A percentile compares a stretch with the other conserved stretches of the same genome.
Conservation (phyloP, 2,113 vertebrate species). For the Gymnobelideus leadbeateri region DNA sequence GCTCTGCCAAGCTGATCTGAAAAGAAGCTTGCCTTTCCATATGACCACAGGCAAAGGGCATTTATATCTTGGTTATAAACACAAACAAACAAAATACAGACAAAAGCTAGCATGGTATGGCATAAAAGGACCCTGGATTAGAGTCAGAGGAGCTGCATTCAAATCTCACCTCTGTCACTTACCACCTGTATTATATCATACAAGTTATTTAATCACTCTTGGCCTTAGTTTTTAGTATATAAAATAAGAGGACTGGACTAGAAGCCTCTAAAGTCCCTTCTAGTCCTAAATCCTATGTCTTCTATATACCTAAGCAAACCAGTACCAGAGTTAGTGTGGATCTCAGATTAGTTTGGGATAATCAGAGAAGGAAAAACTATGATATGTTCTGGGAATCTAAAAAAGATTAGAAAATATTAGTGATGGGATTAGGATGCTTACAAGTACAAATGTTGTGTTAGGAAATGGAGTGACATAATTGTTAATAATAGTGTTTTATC, state of each 20-base stretch:
- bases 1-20: neutral
- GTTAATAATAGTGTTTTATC: neutral
- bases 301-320: neutral
- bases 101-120: neutral
- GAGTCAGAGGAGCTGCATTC: neutral
- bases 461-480: constrained; percentile 23
- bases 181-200: neutral
- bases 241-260: neutral
- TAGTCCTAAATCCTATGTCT: neutral
- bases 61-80: constrained; percentile 28
- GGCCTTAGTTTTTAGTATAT: neutral
- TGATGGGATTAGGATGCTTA: neutral
- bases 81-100: constrained; percentile 11
- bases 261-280: neutral
- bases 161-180: neutral
- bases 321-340: neutral
- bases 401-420: constrained; percentile 20
- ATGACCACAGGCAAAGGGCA: neutral
- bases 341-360: neutral
- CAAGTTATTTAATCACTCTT: neutral
- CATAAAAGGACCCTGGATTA: neutral
- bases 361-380: neutral
- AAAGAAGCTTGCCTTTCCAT: neutral
- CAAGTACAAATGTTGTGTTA: neutral
- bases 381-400: neutral